Evolutionary conservation across 2,797 vertebrate genomes (phyloP).

Genomic region (Uromys caudimaculatus): DNA sequence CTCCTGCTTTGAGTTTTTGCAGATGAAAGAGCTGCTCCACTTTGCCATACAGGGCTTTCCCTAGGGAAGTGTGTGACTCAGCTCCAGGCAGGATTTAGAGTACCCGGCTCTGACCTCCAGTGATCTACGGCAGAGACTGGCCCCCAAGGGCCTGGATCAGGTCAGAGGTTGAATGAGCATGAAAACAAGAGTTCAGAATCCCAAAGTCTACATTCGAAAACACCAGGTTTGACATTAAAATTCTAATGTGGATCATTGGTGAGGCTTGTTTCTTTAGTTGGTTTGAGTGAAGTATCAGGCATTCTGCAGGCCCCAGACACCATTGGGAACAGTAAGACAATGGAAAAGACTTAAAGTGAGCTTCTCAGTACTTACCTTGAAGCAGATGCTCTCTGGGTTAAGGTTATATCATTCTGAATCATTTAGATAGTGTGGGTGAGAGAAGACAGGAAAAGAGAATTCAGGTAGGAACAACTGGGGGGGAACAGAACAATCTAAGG

Average conservation of each 20-base stretch:
- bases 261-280: background rate
- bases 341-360: constrained; percentile 31
- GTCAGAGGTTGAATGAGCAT: constrained; percentile 46
- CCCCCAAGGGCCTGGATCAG: background rate
- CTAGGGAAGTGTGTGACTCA: constrained; percentile 20
- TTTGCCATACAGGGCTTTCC: constrained; percentile 31
- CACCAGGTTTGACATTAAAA: constrained; percentile 25
- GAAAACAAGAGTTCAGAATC: constrained; percentile 29
- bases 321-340: background rate
- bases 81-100: constrained; percentile 18
- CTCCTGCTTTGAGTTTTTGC: constrained; percentile 36
- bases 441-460: background rate
- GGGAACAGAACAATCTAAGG: background rate
- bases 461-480: background rate
- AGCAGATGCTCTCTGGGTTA: constrained; percentile 2
- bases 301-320: background rate
- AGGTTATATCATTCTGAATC: constrained; percentile 4
- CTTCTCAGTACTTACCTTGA: background rate
- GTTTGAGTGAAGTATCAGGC: constrained; percentile 28
- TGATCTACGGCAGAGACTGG: background rate
- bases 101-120: background rate
- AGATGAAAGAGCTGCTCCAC: constrained; percentile 43
- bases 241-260: background rate
- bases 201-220: constrained; percentile 4
- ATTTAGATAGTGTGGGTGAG: background rate